Conservation (phyloP, 1,140 invertebrate species). For the Sycophila sp. region DNA sequence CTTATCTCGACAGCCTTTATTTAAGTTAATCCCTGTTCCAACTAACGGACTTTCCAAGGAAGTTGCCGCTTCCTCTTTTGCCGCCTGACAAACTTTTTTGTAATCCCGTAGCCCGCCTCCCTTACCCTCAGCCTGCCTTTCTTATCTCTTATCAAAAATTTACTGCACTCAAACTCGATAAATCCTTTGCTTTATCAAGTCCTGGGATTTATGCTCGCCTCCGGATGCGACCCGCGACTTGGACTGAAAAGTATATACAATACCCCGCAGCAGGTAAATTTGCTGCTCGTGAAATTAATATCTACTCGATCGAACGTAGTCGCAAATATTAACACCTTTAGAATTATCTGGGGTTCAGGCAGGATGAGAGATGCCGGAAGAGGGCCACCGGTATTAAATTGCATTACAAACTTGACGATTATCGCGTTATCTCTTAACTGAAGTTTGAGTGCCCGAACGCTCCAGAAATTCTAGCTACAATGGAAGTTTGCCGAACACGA, state of each 20-base stretch:
- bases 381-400: slow-evolving; percentile 31
- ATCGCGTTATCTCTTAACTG: slow-evolving; percentile 36
- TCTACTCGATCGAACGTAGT: neutral
- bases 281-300: slow-evolving; percentile 24
- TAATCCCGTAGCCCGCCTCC: slow-evolving; percentile 10
- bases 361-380: neutral
- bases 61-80: slow-evolving; percentile 12
- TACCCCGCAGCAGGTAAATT: neutral
- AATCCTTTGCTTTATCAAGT: slow-evolving; percentile 32
- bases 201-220: slow-evolving; percentile 12
- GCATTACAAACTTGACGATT: slow-evolving; percentile 39
- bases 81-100: slow-evolving; percentile 34
- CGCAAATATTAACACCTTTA: slow-evolving; percentile 29
- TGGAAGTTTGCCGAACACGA: slow-evolving; percentile 5
- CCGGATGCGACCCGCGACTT: neutral
- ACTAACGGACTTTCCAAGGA: slow-evolving; percentile 25
- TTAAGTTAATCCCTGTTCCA: slow-evolving; percentile 35
- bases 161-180: slow-evolving; percentile 33
- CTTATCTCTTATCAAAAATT: slow-evolving; percentile 36
- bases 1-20: slow-evolving; percentile 29
- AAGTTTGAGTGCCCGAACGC: slow-evolving; percentile 26
- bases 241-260: neutral
- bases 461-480: slow-evolving; percentile 30
- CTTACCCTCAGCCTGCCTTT: neutral
- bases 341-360: neutral